Evolutionary conservation across 2,113 vertebrate genomes (phyloP), one percentile per base, ranked within the genome.

Genomic region (Tricholaema leucomelas): DNA sequence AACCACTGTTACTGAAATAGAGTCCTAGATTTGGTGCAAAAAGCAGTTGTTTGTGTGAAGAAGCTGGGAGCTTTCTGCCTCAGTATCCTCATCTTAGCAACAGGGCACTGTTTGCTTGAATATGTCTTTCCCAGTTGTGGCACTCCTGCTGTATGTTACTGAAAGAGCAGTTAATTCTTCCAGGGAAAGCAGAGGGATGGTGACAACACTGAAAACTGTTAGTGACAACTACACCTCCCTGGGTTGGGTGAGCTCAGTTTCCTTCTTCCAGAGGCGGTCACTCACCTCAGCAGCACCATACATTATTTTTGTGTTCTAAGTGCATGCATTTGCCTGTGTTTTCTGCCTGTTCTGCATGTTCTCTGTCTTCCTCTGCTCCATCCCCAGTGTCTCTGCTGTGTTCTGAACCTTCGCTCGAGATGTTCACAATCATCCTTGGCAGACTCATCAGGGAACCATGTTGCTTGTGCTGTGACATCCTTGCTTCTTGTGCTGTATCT

Each of bases 261-360:
- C 31, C 18, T 61, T 66, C 70, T 72, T 89, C 55, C 42, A 0
- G 2, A 63, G 61, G 58, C 64, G 61, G 48, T 69, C 35, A 2
- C 17, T 38, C 25, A 9, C 12, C 21, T 69, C 75, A 28, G 52
- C 9, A 56, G 28, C 28, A 70, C 20, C 13, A 4, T 21, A 9
- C 0, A 0, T 30, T 78, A 2, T 14, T 10, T 55, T n/a, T 5
- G 5, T 0, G 6, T 80, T 79, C 23, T 15, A 8, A 19, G 5
- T 13, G 15, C 31, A 2, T 2, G 8, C 15, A 5, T 23, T 63
- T 3, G 5, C 13, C 19, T 35, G 10, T 8, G n/a, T 60, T 73
- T 27, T 42, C 13, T 54, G 40, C 13, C 1, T 19, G 48, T 66
- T 56, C 20, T 15, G 1, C 3, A 3, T 65, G 12, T 8, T 74